Percentiles rank a stretch among this genome's conserved stretches.
Conservation (phyloP, 2,888 invertebrate genomes). For the Mythimna albipuncta region DNA sequence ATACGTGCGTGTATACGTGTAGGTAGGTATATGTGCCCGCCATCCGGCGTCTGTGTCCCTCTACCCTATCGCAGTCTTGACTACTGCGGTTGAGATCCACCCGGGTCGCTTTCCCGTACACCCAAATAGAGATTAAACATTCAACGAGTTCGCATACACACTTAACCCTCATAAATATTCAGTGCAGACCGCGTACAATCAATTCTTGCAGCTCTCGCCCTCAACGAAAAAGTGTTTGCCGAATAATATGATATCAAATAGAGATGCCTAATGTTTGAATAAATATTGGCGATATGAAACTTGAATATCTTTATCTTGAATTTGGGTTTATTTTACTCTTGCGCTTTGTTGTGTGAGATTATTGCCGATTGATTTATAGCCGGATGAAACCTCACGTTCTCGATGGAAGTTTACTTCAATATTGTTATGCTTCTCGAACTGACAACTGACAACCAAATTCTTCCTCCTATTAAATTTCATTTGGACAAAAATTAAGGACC, state of each 20-base stretch:
- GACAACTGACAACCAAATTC: conserved; percentile 1
- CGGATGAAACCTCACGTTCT: conserved; percentile 23
- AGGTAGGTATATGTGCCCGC: conserved; percentile 16
- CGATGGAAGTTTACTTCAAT: conserved; percentile 23
- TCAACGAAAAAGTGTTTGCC: conserved; percentile 85
- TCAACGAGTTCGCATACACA: conserved; percentile 89
- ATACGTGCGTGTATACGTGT: conserved; percentile 36
- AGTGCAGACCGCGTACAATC: conserved; percentile 87
- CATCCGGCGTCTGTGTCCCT: conserved; percentile 51
- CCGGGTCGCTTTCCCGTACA: conserved; percentile 70
- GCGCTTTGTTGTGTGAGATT: conserved; percentile 60
- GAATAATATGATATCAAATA: conserved; percentile 86
- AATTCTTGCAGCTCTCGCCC: conserved; percentile 84
- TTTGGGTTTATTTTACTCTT: conserved; percentile 60
- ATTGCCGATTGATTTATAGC: conserved; percentile 57
- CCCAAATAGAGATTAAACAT: conserved; percentile 89
- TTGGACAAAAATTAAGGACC: neutral
- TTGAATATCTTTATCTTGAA: conserved; percentile 69
- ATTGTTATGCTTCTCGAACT: neutral
- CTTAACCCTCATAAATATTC: conserved; percentile 90
- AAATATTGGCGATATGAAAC: conserved; percentile 78
- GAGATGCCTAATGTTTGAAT: conserved; percentile 81
- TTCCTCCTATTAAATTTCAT: neutral
- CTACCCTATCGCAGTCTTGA: conserved; percentile 56
- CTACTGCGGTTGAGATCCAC: conserved; percentile 66